Evolutionary conservation across 2,888 invertebrate genomes (phyloP).

Genomic region (Spialia ferax): DNA sequence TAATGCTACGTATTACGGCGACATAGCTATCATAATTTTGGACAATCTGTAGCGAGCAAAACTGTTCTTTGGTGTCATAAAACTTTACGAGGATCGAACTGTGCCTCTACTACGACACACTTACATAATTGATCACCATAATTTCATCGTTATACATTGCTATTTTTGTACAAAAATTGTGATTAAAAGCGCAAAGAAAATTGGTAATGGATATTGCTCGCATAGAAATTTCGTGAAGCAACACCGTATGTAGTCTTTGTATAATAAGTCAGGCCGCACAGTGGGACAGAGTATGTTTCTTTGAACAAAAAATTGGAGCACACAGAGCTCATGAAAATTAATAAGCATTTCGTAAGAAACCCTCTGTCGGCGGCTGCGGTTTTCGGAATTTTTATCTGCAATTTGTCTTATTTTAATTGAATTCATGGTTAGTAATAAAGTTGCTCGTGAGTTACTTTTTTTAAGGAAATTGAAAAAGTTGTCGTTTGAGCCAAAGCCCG

Average conservation of each 20-base stretch:
- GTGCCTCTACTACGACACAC: slow-evolving; percentile 1
- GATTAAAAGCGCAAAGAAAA: neutral
- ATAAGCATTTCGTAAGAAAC: slow-evolving; percentile 65
- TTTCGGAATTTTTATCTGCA: slow-evolving; percentile 60
- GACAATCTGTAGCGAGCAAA: slow-evolving; percentile 51
- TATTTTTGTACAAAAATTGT: neutral
- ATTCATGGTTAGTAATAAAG: slow-evolving; percentile 45
- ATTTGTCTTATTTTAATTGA: slow-evolving; percentile 60
- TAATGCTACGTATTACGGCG: slow-evolving; percentile 45
- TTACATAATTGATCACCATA: neutral
- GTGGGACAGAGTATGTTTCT: slow-evolving; percentile 50
- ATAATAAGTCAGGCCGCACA: slow-evolving; percentile 47
- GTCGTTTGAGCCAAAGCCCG: slow-evolving; percentile 39
- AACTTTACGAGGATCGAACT: slow-evolving; percentile 66
- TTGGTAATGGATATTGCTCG: neutral
- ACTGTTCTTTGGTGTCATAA: slow-evolving; percentile 59
- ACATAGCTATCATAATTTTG: slow-evolving; percentile 54
- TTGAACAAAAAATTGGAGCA: slow-evolving; percentile 71
- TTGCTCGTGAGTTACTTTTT: slow-evolving; percentile 31
- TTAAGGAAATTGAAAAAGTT: slow-evolving; percentile 40
- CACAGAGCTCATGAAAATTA: slow-evolving; percentile 71
- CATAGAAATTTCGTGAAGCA: slow-evolving; percentile 12
- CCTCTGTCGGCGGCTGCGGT: slow-evolving; percentile 53
- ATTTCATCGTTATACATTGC: neutral
- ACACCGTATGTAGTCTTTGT: slow-evolving; percentile 10